Base-by-base conservation (phyloP, 2,888 invertebrate genomes). In the Plagiodera versicolora region DNA sequence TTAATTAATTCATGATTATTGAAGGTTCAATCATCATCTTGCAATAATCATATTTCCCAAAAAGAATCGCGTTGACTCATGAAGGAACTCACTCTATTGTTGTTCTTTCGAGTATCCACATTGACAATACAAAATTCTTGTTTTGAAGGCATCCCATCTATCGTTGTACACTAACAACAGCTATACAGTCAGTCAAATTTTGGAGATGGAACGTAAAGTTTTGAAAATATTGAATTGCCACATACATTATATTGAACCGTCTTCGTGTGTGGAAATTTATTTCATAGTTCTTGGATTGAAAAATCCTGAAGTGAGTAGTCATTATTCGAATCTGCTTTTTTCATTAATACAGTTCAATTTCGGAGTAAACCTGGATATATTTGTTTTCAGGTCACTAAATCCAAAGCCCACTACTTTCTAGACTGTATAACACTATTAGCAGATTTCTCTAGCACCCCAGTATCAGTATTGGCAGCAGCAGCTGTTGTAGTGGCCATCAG, bases 361-460 rank as follows among this genome's bases (percentile, higher is more conserved):
- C n/a, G n/a, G n/a, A n/a, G n/a, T 32, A 32, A 32, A 11, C 8
- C 10, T 32, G 5, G 10, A 32, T 11, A 11, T 32, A 3, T 32
- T 32, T 2, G 4, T 20, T 19, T 52, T 32, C 10, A 53, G 53
- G 24, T 53, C 16, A 24, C 16, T 20, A 39, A n/a, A 53, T 20
- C 44, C n/a, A 44, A 44, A 53, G 44, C 39, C 4, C 20, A 24
- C 28, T 44, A 53, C n/a, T 44, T 45, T 9, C 14, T 53, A 11
- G 53, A 53, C 53, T 44, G 39, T 19, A 20, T 19, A 6, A 20
- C 44, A 5, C 45, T 53, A 3, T 19, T 53, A n/a, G 24, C 44
- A 44, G 53, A 44, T 2, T 53, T 53, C 35, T 53, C 53, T n/a
- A 44, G 44, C n/a, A 53, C 30, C 17, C 53, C 53, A 16, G 24